A percentile compares a stretch with the other conserved stretches of the same genome.
Conservation (phyloP, 1,140 invertebrate genomes). For the Ectropis grisescens region DNA sequence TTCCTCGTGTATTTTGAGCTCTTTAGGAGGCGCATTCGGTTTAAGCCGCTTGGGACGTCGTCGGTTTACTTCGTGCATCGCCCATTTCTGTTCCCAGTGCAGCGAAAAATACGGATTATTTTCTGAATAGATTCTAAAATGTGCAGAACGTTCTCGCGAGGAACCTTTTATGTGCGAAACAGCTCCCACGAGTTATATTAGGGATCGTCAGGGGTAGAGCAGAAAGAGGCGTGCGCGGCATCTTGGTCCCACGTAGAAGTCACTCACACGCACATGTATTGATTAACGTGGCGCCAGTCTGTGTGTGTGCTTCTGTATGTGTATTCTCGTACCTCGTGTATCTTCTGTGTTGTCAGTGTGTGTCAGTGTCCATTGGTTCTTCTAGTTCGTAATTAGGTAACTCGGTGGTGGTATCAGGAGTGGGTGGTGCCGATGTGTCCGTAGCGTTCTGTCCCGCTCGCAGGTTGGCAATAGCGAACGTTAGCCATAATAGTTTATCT, state of each 20-base stretch:
- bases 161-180: conserved; percentile 3
- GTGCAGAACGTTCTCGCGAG: conserved; percentile 8
- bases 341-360: conserved; percentile 56
- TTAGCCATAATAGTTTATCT: conserved; percentile 58
- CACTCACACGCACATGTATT: conserved; percentile 72
- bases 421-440: conserved; percentile 30
- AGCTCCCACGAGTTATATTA: too few species aligned
- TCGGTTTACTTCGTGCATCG: conserved; percentile 40
- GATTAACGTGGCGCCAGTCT: conserved; percentile 66
- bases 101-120: conserved; percentile 23
- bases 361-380: conserved; percentile 50
- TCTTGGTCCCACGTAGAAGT: conserved; percentile 34
- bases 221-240: too few species aligned
- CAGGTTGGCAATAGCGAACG: conserved; percentile 50
- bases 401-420: conserved; percentile 29
- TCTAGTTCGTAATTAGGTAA: conserved; percentile 28
- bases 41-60: conserved; percentile 53
- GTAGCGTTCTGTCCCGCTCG: conserved; percentile 48
- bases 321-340: conserved; percentile 47
- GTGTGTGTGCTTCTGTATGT: conserved; percentile 63
- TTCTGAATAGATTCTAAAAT: conserved; percentile 22
- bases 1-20: conserved; percentile 60
- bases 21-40: conserved; percentile 54
- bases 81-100: conserved; percentile 45
- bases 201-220: too few species aligned